Conservation (phyloP, 2,888 invertebrate genomes). For the Heliconius ethilla region DNA sequence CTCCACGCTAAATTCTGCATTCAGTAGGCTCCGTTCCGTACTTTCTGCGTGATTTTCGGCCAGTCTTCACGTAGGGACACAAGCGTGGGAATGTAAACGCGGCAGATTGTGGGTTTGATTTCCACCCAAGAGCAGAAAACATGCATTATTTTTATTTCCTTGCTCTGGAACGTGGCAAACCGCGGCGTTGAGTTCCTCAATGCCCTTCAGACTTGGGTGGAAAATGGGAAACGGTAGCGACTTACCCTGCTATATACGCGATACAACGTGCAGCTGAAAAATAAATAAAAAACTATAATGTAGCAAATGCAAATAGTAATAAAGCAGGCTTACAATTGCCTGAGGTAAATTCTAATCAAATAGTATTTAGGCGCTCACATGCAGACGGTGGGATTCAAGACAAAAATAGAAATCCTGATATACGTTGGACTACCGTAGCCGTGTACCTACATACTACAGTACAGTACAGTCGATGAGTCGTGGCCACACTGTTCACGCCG, state of each 20-base stretch:
- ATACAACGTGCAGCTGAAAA: background rate
- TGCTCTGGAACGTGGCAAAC: no score
- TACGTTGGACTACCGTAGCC: constrained; percentile 39
- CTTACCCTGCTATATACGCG: background rate
- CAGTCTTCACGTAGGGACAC: no score
- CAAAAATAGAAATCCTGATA: constrained; percentile 18
- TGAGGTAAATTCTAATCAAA: background rate
- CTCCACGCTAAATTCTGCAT: background rate
- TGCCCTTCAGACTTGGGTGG: no score
- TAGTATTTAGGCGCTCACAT: background rate
- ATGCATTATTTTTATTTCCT: no score
- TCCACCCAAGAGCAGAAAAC: no score
- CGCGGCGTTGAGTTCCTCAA: no score
- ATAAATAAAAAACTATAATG: background rate
- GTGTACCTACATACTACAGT: background rate
- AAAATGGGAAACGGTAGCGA: background rate
- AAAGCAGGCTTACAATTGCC: background rate
- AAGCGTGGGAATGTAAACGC: no score
- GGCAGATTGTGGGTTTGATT: no score
- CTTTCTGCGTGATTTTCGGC: no score
- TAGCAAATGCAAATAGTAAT: background rate
- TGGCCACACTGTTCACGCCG: background rate
- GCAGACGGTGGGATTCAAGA: constrained; percentile 2
- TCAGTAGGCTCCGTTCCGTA: no score
- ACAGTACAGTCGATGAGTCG: background rate